phyloP scores from a whole-genome alignment of 2,888 invertebrate genomes.

The Nemurella pictetii region DNA sequence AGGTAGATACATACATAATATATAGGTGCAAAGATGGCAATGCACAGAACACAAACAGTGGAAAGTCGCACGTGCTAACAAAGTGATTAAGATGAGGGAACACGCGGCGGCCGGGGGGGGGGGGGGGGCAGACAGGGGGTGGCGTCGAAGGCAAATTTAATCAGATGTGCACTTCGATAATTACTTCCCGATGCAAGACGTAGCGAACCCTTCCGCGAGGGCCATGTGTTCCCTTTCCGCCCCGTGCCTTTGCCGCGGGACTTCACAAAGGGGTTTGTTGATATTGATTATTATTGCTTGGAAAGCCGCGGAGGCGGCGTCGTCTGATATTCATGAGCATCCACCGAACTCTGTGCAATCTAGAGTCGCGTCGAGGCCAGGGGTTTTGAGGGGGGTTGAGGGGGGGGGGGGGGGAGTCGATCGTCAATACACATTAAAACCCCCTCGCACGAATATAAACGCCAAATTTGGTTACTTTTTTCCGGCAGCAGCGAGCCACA shows the following conservation, averaged over 20 bases:
- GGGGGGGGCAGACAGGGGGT: too few species aligned
- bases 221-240: neutral
- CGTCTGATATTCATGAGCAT: neutral
- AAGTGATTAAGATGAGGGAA: neutral
- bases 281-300: conserved; percentile 18
- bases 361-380: too few species aligned
- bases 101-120: too few species aligned
- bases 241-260: neutral
- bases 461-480: neutral
- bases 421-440: neutral
- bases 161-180: neutral
- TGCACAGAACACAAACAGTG: neutral
- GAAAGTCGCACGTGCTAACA: neutral
- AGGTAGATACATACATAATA: too few species aligned
- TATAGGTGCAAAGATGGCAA: too few species aligned
- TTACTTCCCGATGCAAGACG: neutral
- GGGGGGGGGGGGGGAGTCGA: neutral
- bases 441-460: neutral
- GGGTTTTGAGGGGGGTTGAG: too few species aligned
- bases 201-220: neutral
- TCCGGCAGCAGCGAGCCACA: neutral
- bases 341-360: neutral
- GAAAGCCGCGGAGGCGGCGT: neutral
- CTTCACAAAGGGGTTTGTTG: neutral
- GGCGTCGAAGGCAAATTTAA: neutral